A percentile compares a stretch with the other conserved stretches of the same genome.
Conservation (phyloP, 2,888 invertebrate species). For the Fragum sueziense region DNA sequence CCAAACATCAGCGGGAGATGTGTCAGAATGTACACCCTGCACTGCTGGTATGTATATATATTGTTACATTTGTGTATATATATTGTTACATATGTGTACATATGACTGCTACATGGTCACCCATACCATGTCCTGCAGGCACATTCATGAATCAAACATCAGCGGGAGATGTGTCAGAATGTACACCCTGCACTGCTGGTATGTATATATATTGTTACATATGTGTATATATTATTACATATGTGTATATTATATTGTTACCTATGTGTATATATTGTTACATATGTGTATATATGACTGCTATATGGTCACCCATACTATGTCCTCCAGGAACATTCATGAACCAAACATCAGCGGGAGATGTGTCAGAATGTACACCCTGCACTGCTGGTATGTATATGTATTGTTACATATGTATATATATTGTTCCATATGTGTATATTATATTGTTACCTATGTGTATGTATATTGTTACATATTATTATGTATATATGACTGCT, state of each 20-base stretch:
- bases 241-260: too few relatives aligned
- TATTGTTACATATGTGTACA: background rate
- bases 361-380: too few relatives aligned
- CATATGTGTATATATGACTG: conserved; percentile 64
- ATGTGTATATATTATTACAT: too few relatives aligned
- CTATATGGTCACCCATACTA: conserved; percentile 69
- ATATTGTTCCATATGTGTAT: too few relatives aligned
- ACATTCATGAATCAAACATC: conserved; percentile 72
- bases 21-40: conserved; percentile 75
- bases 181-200: conserved; percentile 75
- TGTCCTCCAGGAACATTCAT: conserved; percentile 79
- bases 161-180: conserved; percentile 71
- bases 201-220: background rate
- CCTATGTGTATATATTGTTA: background rate
- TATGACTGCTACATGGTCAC: conserved; percentile 74
- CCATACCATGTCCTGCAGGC: conserved; percentile 77
- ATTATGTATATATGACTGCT: conserved; percentile 68
- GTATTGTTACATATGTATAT: too few relatives aligned
- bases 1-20: conserved; percentile 65
- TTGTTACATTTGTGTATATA: background rate
- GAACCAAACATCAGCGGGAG: conserved; percentile 63
- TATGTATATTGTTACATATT: background rate
- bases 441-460: too few relatives aligned
- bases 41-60: conserved; percentile 74
- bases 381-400: background rate